A percentile compares a stretch with the other conserved stretches of the same genome.
phyloP scores from a whole-genome alignment of 2,888 invertebrate species.

The Palloptera scutellata region DNA sequence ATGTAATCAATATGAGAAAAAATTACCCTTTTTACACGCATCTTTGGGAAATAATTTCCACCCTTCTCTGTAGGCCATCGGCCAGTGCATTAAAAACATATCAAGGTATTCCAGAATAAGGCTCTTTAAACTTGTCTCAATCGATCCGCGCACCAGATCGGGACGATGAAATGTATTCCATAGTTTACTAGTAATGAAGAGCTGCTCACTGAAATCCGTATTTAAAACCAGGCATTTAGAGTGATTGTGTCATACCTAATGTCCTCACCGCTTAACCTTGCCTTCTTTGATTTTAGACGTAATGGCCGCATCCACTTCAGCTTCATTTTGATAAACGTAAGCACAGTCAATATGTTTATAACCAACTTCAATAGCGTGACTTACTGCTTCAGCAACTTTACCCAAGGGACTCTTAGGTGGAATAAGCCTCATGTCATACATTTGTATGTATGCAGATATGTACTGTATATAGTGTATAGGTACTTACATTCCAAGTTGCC shows the following conservation, averaged over 20 bases:
- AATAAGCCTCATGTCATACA: background rate
- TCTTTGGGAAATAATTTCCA: constrained; percentile 70
- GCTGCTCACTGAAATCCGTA: constrained; percentile 65
- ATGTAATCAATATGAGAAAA: constrained; percentile 75
- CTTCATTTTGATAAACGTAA: constrained; percentile 76
- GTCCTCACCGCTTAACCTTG: constrained; percentile 69
- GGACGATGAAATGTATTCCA: constrained; percentile 89
- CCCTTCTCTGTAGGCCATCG: constrained; percentile 83
- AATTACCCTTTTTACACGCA: constrained; percentile 68
- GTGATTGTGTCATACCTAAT: background rate
- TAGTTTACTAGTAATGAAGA: constrained; percentile 80
- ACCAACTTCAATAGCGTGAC: constrained; percentile 77
- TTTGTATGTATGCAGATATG: background rate
- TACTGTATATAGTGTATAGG: background rate
- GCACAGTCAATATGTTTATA: constrained; percentile 82
- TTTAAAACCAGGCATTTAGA: background rate
- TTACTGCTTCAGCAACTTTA: constrained; percentile 74
- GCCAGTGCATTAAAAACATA: constrained; percentile 92
- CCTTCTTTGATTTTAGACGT: constrained; percentile 72
- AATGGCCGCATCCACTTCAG: constrained; percentile 76
- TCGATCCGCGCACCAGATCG: constrained; percentile 75
- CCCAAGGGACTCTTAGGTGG: constrained; percentile 68
- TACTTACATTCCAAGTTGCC: constrained; percentile 81
- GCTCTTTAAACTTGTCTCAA: constrained; percentile 74
- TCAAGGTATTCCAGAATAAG: constrained; percentile 82